Base-by-base conservation (phyloP, 2,888 invertebrate genomes). In the Amphipoea lucens region DNA sequence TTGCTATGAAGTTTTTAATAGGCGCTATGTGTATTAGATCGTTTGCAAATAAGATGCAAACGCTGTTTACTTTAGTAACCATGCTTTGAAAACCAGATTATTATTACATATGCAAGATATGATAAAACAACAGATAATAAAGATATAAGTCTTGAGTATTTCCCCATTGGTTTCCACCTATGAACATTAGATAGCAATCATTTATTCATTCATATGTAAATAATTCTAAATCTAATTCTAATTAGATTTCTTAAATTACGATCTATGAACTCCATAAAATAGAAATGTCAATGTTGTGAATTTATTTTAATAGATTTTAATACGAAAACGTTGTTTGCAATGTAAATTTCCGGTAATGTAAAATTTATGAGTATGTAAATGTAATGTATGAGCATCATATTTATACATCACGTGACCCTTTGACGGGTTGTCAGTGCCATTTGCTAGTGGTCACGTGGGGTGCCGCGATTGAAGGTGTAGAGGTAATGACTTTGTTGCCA, bases 341-440 rank as follows among this genome's bases (percentile, higher is more conserved):
- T 82, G 81, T 81, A 62, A 81, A 85, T 69, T 81, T 70, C 72
- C 51, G 29, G 29, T 14, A 63, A 70, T 82, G 60, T 73, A 66
- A 77, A 74, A 77, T 83, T 62, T 75, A 86, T 77, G 86, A 83
- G 29, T 29, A 65, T 82, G 67, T 57, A 48, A 83, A 83, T 76
- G 14, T 42, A 36, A 68, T 81, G 66, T 62, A 79, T 67, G 81
- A 68, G 67, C 3, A 74, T 81, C 67, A 81, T 65, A 85, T 74
- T 85, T 85, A 81, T 66, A 51, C 69, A 54, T 81, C 74, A 85
- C 74, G 82, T 74, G 82, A 81, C 14, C 3, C 5, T 45, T 68
- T 17, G 42, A 69, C n/a, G 11, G 7, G n/a, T 60, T 66, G 60
- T 57, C 57, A 78, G 29, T 2, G 75, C 4, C 62, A n/a, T 40